phyloP scores from a whole-genome alignment of 2,797 vertebrate genomes.

The Alauda arvensis region DNA sequence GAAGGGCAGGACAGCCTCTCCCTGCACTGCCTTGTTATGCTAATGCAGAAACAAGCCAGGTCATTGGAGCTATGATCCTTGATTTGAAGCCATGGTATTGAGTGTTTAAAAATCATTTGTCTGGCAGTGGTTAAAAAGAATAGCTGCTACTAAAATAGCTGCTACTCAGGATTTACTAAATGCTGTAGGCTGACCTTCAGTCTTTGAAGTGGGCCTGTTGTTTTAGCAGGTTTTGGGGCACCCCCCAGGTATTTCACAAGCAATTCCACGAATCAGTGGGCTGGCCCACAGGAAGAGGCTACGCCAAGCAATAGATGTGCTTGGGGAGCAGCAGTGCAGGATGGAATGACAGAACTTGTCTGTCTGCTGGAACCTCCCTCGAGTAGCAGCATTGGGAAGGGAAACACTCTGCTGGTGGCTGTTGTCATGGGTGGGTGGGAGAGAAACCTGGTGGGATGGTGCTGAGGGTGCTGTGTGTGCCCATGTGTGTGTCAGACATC shows the following conservation, averaged over 20 bases:
- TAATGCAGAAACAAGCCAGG: neutral
- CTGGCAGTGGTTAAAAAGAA: neutral
- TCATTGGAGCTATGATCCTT: accelerated
- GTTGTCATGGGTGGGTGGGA: neutral
- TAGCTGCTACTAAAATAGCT: neutral
- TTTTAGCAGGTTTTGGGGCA: neutral
- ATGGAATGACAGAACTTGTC: neutral
- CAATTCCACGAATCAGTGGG: neutral
- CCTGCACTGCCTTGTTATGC: neutral
- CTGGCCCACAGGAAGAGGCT: neutral
- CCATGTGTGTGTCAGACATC: constrained; percentile 50
- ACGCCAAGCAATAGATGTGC: neutral
- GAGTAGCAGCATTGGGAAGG: neutral
- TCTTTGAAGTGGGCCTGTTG: neutral
- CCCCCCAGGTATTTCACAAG: neutral
- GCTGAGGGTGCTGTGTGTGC: constrained; percentile 17
- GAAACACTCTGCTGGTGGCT: neutral
- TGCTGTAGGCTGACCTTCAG: neutral
- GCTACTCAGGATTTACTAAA: neutral
- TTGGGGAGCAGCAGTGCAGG: neutral
- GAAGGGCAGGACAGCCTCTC: neutral
- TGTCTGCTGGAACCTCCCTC: neutral
- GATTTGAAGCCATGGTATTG: neutral
- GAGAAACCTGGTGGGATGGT: neutral
- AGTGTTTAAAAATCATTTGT: neutral